A percentile compares a stretch with the other conserved stretches of the same genome.
Conservation (phyloP, 2,797 vertebrate genomes). For the Enteromius mattozi region DNA sequence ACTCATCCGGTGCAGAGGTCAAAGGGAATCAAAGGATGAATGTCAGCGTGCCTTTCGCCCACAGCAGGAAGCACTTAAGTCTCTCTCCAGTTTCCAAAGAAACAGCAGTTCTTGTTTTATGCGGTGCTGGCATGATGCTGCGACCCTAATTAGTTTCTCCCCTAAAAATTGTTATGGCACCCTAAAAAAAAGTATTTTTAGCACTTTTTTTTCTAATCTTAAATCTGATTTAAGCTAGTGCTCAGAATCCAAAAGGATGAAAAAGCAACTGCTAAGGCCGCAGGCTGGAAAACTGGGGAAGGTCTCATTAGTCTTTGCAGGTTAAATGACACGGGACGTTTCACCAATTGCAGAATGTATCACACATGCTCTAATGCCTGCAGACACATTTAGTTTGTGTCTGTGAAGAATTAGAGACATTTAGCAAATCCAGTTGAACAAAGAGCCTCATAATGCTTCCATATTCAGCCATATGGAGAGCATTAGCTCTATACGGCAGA, state of each 20-base stretch:
- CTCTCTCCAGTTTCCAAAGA: conserved; percentile 10
- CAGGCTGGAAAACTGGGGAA: background rate
- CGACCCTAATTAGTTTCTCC: conserved; percentile 11
- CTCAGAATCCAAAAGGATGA: background rate
- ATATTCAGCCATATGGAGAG: conserved; percentile 7
- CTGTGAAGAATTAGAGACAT: conserved; percentile 3
- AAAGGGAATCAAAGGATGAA: conserved; percentile 23
- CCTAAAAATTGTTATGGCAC: background rate
- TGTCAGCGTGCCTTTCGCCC: conserved; percentile 23
- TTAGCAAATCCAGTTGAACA: conserved; percentile 28
- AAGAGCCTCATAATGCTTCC: conserved; percentile 14
- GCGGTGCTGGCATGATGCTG: background rate
- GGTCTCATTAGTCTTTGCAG: conserved; percentile 33
- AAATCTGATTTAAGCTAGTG: background rate
- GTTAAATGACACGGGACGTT: conserved; percentile 46
- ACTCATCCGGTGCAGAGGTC: conserved; percentile 11
- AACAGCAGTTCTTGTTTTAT: conserved; percentile 15
- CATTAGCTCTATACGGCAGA: conserved; percentile 16
- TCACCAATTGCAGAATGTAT: conserved; percentile 4
- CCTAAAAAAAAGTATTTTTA: background rate
- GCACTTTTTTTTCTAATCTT: background rate
- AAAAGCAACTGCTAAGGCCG: background rate
- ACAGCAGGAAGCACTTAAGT: conserved; percentile 21
- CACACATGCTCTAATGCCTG: background rate
- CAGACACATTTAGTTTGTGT: conserved; percentile 17